Conservation (phyloP, 1,140 invertebrate genomes). For the Monochamus saltuarius region DNA sequence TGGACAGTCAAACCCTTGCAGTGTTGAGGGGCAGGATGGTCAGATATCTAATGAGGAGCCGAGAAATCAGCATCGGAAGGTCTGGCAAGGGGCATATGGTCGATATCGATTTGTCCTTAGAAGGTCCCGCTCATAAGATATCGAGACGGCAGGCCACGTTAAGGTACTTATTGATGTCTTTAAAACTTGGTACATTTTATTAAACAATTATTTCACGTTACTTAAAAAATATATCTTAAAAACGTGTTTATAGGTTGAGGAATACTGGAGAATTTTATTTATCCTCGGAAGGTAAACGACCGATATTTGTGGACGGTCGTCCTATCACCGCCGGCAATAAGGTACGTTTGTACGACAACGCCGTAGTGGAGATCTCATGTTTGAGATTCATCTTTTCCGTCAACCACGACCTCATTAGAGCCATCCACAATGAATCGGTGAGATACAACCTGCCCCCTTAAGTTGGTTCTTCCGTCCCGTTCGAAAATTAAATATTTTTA, state of each 20-base stretch:
- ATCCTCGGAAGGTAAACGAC: conserved; percentile 91
- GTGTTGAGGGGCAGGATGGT: conserved; percentile 91
- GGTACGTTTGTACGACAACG: conserved; percentile 87
- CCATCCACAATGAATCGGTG: conserved; percentile 50
- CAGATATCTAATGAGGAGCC: conserved; percentile 92
- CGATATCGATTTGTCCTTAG: conserved; percentile 91
- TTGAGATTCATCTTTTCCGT: conserved; percentile 90
- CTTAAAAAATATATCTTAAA: no score
- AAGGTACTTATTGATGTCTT: conserved; percentile 33
- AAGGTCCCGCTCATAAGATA: conserved; percentile 86
- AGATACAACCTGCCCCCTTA: conserved; percentile 42
- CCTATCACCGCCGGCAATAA: conserved; percentile 85
- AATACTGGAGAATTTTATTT: conserved; percentile 94
- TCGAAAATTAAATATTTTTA: no score
- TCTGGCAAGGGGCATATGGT: conserved; percentile 85
- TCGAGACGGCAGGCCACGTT: conserved; percentile 80
- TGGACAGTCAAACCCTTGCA: conserved; percentile 91
- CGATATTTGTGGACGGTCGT: conserved; percentile 91
- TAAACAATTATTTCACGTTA: conserved; percentile 11
- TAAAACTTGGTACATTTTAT: conserved; percentile 8
- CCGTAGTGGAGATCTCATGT: conserved; percentile 91
- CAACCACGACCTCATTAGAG: conserved; percentile 82
- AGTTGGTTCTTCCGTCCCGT: neutral
- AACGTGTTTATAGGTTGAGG: conserved; percentile 76
- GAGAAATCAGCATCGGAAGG: conserved; percentile 92